Evolutionary conservation across 2,113 vertebrate species (phyloP), one percentile per base, ranked within the genome.

Genomic region (Herpailurus yagouaroundi): DNA sequence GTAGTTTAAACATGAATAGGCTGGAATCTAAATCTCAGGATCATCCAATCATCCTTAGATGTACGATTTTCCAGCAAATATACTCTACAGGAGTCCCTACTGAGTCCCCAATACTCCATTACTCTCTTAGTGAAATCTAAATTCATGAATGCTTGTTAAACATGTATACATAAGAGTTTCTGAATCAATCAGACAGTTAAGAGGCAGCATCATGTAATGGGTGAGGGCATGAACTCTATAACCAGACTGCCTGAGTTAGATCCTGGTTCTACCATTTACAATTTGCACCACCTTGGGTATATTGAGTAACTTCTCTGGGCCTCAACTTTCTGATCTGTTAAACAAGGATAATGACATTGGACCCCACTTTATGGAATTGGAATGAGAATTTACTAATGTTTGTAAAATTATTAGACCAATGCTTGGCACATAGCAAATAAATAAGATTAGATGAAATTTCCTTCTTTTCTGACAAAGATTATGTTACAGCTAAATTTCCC

Each of bases 41-140:
- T 45, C 0, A 96, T 21, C 25, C 18, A 25, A 0, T 79, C 9
- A 7, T 60, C 63, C 38, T 89, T 86, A 55, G 15, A 86, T 73
- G 7, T 19, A 52, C 89, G 29, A 77, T 83, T 96, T 94, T 92
- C 45, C 38, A 96, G 82, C 19, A 89, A 83, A 94, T 96, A 90
- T 25, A 33, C 63, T 52, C 41, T 91, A 48, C 5, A 69, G 27
- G 31, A 91, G 5, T 52, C 16, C 95, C 21, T 76, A 94, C 36
- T 81, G 23, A 38, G 15, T 41, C 38, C 45, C 55, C 60, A 73
- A 76, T 14, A 91, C 11, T 19, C 36, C 14, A 76, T 79, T 27
- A 48, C 19, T 38, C 69, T 97, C 25, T 79, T 55, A 79, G 74
- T 92, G 11, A 69, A 94, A 74, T 80, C 0, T 12, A 89, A 69